A percentile compares a stretch with the other conserved stretches of the same genome.
Conservation (phyloP, 2,797 vertebrate species). For the Pseudomugil gertrudae region DNA sequence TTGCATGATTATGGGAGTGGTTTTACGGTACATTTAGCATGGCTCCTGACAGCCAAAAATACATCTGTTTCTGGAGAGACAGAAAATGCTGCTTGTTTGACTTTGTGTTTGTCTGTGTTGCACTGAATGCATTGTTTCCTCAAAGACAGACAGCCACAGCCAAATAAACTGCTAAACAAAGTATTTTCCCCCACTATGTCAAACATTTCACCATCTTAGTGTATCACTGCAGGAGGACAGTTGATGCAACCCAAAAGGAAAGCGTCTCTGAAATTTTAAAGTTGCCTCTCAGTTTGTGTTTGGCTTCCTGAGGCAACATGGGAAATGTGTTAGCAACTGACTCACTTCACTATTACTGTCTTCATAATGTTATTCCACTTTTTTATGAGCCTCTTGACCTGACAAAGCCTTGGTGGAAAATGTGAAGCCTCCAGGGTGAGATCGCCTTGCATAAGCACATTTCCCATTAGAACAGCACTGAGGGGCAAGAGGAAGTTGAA, state of each 20-base stretch:
- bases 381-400: constrained; percentile 76
- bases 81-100: constrained; percentile 35
- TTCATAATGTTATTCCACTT: constrained; percentile 77
- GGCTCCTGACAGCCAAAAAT: constrained; percentile 40
- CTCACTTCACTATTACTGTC: constrained; percentile 69
- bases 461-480: constrained; percentile 79
- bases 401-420: constrained; percentile 72
- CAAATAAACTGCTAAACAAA: constrained; percentile 32
- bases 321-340: constrained; percentile 70
- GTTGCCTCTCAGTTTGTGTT: constrained; percentile 62
- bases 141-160: constrained; percentile 18
- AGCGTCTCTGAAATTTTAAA: constrained; percentile 55
- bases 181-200: constrained; percentile 12
- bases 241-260: constrained; percentile 48
- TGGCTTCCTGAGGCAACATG: constrained; percentile 66
- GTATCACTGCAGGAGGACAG: constrained; percentile 40
- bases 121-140: constrained; percentile 30
- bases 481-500: constrained; percentile 72
- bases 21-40: constrained; percentile 42
- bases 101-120: constrained; percentile 19
- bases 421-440: constrained; percentile 72
- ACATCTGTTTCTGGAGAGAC: constrained; percentile 31
- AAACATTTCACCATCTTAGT: constrained; percentile 26
- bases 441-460: constrained; percentile 79
- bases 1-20: constrained; percentile 55